A percentile compares a stretch with the other conserved stretches of the same genome.
Evolutionary conservation across 2,888 invertebrate genomes (phyloP).

Genomic region (Meloe dianella): DNA sequence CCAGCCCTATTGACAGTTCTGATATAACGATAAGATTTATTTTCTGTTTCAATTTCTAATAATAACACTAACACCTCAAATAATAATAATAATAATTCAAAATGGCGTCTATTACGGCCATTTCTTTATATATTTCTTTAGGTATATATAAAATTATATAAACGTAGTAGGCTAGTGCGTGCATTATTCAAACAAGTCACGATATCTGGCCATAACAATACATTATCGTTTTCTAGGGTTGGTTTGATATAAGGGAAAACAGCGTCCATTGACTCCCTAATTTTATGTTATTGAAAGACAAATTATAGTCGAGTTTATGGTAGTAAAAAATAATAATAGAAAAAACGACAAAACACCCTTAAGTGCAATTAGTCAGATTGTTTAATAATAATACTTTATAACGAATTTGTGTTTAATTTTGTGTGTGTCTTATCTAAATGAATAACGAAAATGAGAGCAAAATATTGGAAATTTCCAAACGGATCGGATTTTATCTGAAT

Average conservation of each 20-base stretch:
- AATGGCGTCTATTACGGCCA: conserved; percentile 42
- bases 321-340: neutral
- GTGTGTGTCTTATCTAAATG: too few species aligned
- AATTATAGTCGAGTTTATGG: conserved; percentile 1
- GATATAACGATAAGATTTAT: conserved; percentile 44
- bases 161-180: conserved; percentile 32
- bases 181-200: conserved; percentile 41
- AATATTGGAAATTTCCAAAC: neutral
- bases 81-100: conserved; percentile 31
- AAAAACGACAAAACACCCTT: conserved; percentile 4
- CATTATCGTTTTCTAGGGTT: conserved; percentile 42
- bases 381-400: neutral
- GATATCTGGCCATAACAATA: conserved; percentile 47
- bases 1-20: conserved; percentile 50
- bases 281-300: conserved; percentile 37
- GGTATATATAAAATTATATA: neutral
- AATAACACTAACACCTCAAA: conserved; percentile 18
- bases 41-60: neutral
- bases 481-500: neutral
- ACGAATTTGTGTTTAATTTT: too few species aligned
- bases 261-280: conserved; percentile 35
- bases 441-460: too few species aligned
- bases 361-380: conserved; percentile 8
- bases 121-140: conserved; percentile 19
- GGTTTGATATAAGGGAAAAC: conserved; percentile 31